Evolutionary conservation across 2,888 invertebrate genomes (phyloP), one percentile per base, ranked within the genome.

Genomic region (Pardosa pseudoannulata): DNA sequence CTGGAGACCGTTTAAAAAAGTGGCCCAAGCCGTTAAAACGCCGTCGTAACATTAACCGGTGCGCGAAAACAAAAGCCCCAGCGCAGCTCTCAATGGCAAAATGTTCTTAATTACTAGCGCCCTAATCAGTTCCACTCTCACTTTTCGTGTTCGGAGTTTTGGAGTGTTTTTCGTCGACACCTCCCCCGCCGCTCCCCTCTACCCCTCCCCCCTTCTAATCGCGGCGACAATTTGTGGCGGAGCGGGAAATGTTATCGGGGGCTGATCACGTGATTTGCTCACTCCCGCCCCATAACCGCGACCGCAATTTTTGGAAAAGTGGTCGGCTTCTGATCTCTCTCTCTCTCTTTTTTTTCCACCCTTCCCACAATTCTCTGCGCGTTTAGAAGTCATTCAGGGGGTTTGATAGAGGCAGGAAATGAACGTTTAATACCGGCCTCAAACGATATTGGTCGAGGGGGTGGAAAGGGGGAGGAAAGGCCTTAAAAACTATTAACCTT

Each of bases 401-500:
- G 5, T 16, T 76, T 83, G 85, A 85, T 85, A 85, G 85, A 62
- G 50, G 23, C 41, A 79, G 85, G 85, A 85, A 85, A 85, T 85
- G 85, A 74, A 79, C 62, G 62, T 85, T 85, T 85, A 85, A 85
- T 79, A 85, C 85, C 68, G 16, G 23, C 46, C 41, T 70, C 50
- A 74, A 85, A 85, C 73, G 85, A 85, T 85, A 85, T 85, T 85
- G 85, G 71, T 27, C n/a, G n/a, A n/a, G n/a, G n/a, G n/a, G n/a
- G n/a, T n/a, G n/a, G n/a, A n/a, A n/a, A n/a, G n/a, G n/a, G n/a
- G n/a, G n/a, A n/a, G n/a, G n/a, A n/a, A n/a, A n/a, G 23, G 62
- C 79, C 73, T 79, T 85, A 85, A 85, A 85, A 85, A 79, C 79
- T 79, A 85, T 85, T 85, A 85, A 85, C 85, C 85, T 74, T 85